phyloP scores from a whole-genome alignment of 2,888 invertebrate genomes.

The Meiosimyza platycephala region DNA sequence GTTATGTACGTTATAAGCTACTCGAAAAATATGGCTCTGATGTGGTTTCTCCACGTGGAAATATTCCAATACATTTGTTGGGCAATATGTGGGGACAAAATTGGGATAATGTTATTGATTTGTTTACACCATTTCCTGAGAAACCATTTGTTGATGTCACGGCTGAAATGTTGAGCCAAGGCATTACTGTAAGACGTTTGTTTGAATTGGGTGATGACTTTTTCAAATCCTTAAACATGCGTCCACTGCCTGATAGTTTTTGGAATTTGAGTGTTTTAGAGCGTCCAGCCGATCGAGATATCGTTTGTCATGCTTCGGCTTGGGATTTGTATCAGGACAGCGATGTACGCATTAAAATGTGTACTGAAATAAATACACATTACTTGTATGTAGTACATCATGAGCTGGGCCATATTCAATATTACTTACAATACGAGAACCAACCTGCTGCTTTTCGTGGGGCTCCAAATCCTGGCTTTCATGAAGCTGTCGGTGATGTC shows the following conservation, averaged over 20 bases:
- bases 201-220: slow-evolving; percentile 87
- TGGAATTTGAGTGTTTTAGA: slow-evolving; percentile 88
- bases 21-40: slow-evolving; percentile 77
- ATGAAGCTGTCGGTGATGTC: slow-evolving; percentile 80
- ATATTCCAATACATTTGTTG: slow-evolving; percentile 82
- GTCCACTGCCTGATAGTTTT: slow-evolving; percentile 79
- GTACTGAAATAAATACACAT: slow-evolving; percentile 71
- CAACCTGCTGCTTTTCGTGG: slow-evolving; percentile 71
- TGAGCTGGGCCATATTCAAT: slow-evolving; percentile 78
- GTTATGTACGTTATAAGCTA: slow-evolving; percentile 80
- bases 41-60: slow-evolving; percentile 73
- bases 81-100: slow-evolving; percentile 83
- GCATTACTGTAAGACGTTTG: slow-evolving; percentile 79
- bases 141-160: slow-evolving; percentile 79
- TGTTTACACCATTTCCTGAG: slow-evolving; percentile 79
- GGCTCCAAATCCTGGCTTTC: slow-evolving; percentile 73
- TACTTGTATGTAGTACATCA: slow-evolving; percentile 74
- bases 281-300: slow-evolving; percentile 78
- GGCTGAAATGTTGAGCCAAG: slow-evolving; percentile 76
- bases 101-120: slow-evolving; percentile 71
- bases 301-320: slow-evolving; percentile 88
- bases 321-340: slow-evolving; percentile 87
- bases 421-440: slow-evolving; percentile 74
- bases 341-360: slow-evolving; percentile 81
- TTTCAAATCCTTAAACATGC: slow-evolving; percentile 84